phyloP scores from a whole-genome alignment of 2,888 invertebrate species.

The Protophormia terraenovae region DNA sequence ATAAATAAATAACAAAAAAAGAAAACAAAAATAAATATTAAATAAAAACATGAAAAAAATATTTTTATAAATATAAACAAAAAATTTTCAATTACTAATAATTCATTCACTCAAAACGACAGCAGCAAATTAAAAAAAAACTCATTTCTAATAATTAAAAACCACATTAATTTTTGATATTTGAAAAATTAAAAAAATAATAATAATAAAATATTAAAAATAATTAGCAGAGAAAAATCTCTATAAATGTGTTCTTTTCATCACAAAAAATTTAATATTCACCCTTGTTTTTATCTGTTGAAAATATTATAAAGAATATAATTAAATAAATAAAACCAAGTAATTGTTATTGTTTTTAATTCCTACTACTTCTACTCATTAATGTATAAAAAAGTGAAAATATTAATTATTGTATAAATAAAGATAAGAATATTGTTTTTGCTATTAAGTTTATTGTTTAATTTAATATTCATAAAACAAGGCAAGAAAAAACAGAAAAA shows the following conservation, averaged over 20 bases:
- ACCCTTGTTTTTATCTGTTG: background rate
- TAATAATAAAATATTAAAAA: background rate
- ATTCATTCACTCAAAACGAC: background rate
- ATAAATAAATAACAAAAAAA: slow-evolving; percentile 1
- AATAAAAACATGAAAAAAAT: background rate
- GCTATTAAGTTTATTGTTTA: background rate
- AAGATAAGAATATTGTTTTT: slow-evolving; percentile 33
- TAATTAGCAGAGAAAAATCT: background rate
- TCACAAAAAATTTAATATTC: background rate
- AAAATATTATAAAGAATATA: slow-evolving; percentile 3
- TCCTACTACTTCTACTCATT: background rate
- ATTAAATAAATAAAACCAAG: slow-evolving; percentile 25
- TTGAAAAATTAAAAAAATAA: background rate
- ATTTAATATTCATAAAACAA: slow-evolving; percentile 10
- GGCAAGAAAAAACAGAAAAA: background rate
- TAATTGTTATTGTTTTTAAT: slow-evolving; percentile 2
- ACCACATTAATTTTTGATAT: background rate
- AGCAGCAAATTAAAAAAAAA: background rate
- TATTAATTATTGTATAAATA: slow-evolving; percentile 33
- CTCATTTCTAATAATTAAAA: background rate
- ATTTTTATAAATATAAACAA: background rate
- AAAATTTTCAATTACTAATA: background rate
- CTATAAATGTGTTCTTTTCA: background rate
- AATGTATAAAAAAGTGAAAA: slow-evolving; percentile 31
- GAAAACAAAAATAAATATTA: too few species aligned